These are phyloP conservation scores for Drosophila kanekoi DNA, from an alignment of 2,888 invertebrate species.

Conservation along the genomic window DNA sequence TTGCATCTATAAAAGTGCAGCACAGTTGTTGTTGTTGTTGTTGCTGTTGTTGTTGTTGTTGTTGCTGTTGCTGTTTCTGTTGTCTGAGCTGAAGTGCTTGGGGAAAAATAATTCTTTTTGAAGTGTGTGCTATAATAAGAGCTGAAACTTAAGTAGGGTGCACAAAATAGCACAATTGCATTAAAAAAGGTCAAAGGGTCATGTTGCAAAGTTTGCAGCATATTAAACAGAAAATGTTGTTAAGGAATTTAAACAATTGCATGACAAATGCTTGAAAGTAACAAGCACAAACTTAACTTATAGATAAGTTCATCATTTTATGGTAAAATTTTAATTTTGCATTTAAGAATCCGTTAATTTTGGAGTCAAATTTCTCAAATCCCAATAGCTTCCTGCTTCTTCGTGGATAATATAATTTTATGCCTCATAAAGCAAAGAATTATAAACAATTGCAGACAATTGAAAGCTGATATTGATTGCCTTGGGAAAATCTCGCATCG, in stretches of 20 bases:
- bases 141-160: conserved; percentile 8
- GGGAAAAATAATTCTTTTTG: conserved; percentile 63
- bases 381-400: not conserved
- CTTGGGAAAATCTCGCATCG: conserved; percentile 21
- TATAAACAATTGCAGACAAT: conserved; percentile 46
- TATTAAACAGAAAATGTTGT: not conserved
- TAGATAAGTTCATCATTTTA: not conserved
- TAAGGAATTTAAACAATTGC: not conserved
- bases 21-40: conserved; percentile 13
- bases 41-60: conserved; percentile 23
- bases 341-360: too few relatives aligned
- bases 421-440: conserved; percentile 47
- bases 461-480: conserved; percentile 53
- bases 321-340: not conserved
- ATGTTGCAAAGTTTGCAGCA: not conserved
- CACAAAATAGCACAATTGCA: conserved; percentile 28
- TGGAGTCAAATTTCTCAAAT: too few relatives aligned
- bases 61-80: conserved; percentile 17
- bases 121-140: conserved; percentile 41
- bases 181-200: conserved; percentile 48
- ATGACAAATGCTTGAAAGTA: not conserved
- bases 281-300: not conserved
- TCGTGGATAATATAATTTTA: conserved; percentile 35
- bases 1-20: conserved; percentile 50
- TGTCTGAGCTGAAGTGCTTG: conserved; percentile 24